Conservation (phyloP, 2,797 vertebrate genomes). For the Anomalospiza imberbis region DNA sequence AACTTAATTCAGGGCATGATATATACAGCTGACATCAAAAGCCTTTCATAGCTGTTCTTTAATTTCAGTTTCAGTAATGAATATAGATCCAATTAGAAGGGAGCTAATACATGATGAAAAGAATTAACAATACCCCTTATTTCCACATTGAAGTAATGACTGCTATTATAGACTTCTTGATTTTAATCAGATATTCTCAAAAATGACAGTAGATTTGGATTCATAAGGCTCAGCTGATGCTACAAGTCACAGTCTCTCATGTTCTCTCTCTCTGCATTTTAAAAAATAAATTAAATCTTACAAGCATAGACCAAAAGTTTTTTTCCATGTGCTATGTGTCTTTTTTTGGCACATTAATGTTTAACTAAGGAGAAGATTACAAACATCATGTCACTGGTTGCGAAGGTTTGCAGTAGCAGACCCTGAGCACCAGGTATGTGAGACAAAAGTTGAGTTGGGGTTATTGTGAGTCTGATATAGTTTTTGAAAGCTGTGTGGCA, state of each 20-base stretch:
- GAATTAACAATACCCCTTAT: conserved; percentile 46
- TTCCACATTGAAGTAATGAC: conserved; percentile 40
- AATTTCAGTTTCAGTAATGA: conserved; percentile 43
- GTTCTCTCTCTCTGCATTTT: neutral
- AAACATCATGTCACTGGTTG: neutral
- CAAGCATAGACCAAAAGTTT: neutral
- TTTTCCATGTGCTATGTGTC: fast-evolving
- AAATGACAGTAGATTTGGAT: conserved; percentile 3
- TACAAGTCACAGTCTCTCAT: neutral
- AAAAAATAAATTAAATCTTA: neutral
- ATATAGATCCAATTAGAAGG: conserved; percentile 36
- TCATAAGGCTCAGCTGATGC: neutral
- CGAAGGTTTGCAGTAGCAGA: neutral
- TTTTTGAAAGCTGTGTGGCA: neutral
- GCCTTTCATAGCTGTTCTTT: conserved; percentile 33
- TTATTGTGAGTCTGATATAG: neutral
- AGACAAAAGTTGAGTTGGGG: neutral
- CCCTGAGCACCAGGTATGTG: neutral
- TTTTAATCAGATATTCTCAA: conserved; percentile 48
- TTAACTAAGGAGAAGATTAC: neutral
- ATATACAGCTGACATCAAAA: conserved; percentile 27
- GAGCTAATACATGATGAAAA: conserved; percentile 6
- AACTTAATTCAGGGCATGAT: conserved; percentile 33
- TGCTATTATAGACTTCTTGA: conserved; percentile 46
- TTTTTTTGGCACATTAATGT: neutral